Evolutionary conservation across 2,797 vertebrate genomes (phyloP).

Genomic region (Rhynchotus rufescens): DNA sequence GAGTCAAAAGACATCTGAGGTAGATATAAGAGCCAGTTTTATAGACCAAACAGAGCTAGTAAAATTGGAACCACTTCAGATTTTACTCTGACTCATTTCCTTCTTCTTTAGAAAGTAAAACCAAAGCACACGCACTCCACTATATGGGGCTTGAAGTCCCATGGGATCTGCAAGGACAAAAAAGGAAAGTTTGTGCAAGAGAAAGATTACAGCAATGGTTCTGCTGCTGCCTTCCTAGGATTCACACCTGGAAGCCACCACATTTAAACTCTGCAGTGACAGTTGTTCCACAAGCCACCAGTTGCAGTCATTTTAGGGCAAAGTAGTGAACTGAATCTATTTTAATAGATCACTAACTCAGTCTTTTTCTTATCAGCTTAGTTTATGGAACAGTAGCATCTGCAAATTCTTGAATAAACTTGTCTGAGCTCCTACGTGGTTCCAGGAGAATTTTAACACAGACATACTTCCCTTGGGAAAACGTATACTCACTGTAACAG

Average conservation of each 20-base stretch:
- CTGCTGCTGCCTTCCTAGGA: neutral
- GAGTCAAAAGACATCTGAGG: neutral
- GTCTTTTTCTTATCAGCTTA: neutral
- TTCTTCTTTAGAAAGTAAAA: neutral
- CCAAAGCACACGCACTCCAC: neutral
- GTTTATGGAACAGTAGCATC: neutral
- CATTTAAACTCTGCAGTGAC: neutral
- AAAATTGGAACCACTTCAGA: neutral
- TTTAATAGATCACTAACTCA: neutral
- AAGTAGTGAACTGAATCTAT: neutral
- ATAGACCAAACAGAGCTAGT: neutral
- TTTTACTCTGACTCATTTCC: neutral
- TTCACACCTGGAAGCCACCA: neutral
- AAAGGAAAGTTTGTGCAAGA: neutral
- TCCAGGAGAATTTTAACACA: neutral
- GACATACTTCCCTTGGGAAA: neutral
- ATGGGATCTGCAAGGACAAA: accelerated
- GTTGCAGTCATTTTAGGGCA: neutral
- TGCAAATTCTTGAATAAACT: neutral
- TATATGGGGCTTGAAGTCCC: neutral
- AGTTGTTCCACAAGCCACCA: neutral
- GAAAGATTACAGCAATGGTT: neutral
- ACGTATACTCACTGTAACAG: neutral
- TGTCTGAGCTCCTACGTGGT: neutral
- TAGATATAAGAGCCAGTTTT: neutral